Conservation (phyloP, 2,113 vertebrate genomes). For the Nematolebias whitei region DNA sequence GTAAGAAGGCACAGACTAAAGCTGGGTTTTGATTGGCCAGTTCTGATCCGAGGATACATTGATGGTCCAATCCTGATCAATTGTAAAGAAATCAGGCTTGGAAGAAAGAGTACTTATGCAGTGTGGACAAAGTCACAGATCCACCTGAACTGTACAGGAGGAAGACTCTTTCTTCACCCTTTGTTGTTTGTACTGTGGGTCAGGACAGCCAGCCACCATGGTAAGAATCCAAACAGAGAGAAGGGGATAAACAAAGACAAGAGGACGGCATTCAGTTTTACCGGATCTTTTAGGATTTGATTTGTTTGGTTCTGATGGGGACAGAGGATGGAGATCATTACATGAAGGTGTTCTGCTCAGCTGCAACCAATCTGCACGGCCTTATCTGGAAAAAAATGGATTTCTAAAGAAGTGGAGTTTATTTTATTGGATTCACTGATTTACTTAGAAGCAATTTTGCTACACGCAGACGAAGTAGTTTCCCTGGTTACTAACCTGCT, state of each 20-base stretch:
- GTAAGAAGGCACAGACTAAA: slow-evolving; percentile 25
- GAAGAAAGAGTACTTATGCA: slow-evolving; percentile 67
- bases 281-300: slow-evolving; percentile 18
- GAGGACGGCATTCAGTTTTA: slow-evolving; percentile 2
- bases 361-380: neutral
- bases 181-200: slow-evolving; percentile 35
- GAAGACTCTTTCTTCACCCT: slow-evolving; percentile 17
- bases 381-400: slow-evolving; percentile 27
- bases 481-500: neutral
- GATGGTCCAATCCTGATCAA: slow-evolving; percentile 71
- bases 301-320: slow-evolving; percentile 19
- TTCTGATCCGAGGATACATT: slow-evolving; percentile 29
- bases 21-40: slow-evolving; percentile 69
- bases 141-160: slow-evolving; percentile 18
- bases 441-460: neutral
- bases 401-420: slow-evolving; percentile 6
- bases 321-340: slow-evolving; percentile 41
- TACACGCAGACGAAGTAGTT: neutral
- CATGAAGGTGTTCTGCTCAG: slow-evolving; percentile 5
- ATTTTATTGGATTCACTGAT: neutral
- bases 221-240: slow-evolving; percentile 53
- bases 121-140: slow-evolving; percentile 11
- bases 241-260: neutral
- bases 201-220: slow-evolving; percentile 57
- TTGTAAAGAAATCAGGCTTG: slow-evolving; percentile 46